Evolutionary conservation across 2,888 invertebrate genomes (phyloP).

Genomic region (Mermis nigrescens): DNA sequence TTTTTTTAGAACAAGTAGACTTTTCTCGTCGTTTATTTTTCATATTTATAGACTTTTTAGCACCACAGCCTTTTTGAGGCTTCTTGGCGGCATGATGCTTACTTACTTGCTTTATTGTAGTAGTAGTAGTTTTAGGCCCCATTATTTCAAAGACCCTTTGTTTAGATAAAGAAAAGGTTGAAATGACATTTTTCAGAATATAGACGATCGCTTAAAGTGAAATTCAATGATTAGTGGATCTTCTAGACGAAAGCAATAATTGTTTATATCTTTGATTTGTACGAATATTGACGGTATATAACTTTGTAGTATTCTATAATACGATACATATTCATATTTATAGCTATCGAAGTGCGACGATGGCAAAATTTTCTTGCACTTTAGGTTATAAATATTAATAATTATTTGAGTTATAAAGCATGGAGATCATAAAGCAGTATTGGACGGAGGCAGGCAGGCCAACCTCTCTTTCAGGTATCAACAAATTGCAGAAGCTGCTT

Average conservation of each 20-base stretch:
- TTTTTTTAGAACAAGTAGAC: too few species aligned
- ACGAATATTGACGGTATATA: background rate
- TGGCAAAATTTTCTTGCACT: too few species aligned
- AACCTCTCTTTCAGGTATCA: too few species aligned
- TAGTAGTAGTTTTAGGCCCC: background rate
- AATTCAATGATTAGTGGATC: background rate
- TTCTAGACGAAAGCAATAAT: background rate
- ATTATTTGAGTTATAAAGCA: too few species aligned
- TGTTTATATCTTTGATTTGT: background rate
- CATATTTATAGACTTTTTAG: background rate
- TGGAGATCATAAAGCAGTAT: too few species aligned
- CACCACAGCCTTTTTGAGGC: background rate
- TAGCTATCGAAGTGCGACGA: background rate
- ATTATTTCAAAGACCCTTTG: background rate
- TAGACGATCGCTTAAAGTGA: background rate
- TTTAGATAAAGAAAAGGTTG: background rate
- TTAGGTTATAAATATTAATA: too few species aligned
- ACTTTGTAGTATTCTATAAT: background rate
- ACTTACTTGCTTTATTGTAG: background rate
- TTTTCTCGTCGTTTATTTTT: too few species aligned
- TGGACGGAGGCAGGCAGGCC: too few species aligned
- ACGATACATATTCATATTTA: background rate
- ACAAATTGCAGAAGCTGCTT: too few species aligned
- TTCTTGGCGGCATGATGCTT: background rate
- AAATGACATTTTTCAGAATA: background rate